Evolutionary conservation across 1,140 invertebrate genomes (phyloP), one percentile per base, ranked within the genome.

Genomic region (Ceratosolen solmsi): DNA sequence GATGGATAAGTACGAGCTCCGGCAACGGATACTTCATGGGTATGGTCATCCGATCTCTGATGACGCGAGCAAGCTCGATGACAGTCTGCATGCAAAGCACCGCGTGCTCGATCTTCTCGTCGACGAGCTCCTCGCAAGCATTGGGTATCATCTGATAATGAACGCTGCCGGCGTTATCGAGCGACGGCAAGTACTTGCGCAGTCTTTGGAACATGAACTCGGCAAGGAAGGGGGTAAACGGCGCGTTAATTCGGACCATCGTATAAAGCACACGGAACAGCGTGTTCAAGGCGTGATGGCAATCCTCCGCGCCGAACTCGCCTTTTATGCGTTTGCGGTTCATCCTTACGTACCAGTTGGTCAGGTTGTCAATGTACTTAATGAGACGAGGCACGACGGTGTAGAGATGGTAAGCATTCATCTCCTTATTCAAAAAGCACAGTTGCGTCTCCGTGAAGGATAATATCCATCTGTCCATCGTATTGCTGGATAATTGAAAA

Each of bases 331-430:
- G 93, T 87, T 95, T 96, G 74, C 99, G 94, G 89, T 99, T 99
- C 94, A 99, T 97, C 79, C 98, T 93, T 13, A 99, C 98, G 89
- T 99, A 99, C 98, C 98, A 99, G 89, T 99, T 99, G 8, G 98
- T 99, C 4, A 99, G 93, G 88, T 99, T 96, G 87, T 99, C 98
- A 84, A 99, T 98, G 90, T 98, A 99, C 89, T 98, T 98, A 0
- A 99, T 96, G 20, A 99, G 91, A 68, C 95, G 93, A 3, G 98
- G 98, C 36, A 99, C 95, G 17, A 99, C 99, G 0, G 97, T 99
- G 89, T 99, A 99, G 33, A 99, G 90, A 72, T 96, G 94, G 89
- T 99, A 99, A 4, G 95, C 95, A 87, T 94, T 93, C 99, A 99
- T 99, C 92, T 99, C 98, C 81, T 94, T 93, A 68, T 95, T 94